Percentiles rank a stretch among this genome's conserved stretches.
These are phyloP conservation scores for Xylota segnis DNA, from an alignment of 2,888 invertebrate species.

Conservation along the genomic window DNA sequence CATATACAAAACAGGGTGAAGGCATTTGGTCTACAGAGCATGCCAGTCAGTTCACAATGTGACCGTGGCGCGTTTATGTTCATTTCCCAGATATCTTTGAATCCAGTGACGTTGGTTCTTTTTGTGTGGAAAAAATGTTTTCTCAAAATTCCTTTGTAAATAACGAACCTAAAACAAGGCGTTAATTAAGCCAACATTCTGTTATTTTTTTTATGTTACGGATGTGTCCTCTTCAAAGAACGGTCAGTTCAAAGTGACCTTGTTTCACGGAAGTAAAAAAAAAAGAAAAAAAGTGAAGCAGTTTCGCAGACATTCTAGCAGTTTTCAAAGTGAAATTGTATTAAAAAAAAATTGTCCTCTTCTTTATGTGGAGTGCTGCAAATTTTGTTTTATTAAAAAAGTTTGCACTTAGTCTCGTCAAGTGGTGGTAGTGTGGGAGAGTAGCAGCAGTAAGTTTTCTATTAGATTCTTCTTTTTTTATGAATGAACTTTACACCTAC, in stretches of 20 bases:
- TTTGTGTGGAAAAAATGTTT: conserved; percentile 17
- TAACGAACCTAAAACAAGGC: conserved; percentile 27
- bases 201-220: background rate
- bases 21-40: conserved; percentile 62
- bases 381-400: conserved; percentile 67
- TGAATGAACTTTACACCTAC: conserved; percentile 75
- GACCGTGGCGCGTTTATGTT: conserved; percentile 68
- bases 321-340: conserved; percentile 57
- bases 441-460: conserved; percentile 54
- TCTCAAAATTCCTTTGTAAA: conserved; percentile 17
- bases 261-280: conserved; percentile 42
- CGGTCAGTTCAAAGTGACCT: conserved; percentile 48
- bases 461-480: conserved; percentile 46
- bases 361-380: conserved; percentile 40
- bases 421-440: conserved; percentile 27
- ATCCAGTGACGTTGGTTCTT: conserved; percentile 16
- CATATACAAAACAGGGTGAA: conserved; percentile 57
- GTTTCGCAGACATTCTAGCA: conserved; percentile 63
- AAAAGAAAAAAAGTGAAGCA: conserved; percentile 14
- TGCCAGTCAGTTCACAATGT: conserved; percentile 72
- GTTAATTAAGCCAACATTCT: conserved; percentile 37
- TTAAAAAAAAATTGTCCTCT: conserved; percentile 21
- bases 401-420: conserved; percentile 40
- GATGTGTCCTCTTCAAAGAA: background rate
- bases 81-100: conserved; percentile 29